A percentile compares a stretch with the other conserved stretches of the same genome.
phyloP scores from a whole-genome alignment of 2,113 vertebrate species.

The Cettia cetti region DNA sequence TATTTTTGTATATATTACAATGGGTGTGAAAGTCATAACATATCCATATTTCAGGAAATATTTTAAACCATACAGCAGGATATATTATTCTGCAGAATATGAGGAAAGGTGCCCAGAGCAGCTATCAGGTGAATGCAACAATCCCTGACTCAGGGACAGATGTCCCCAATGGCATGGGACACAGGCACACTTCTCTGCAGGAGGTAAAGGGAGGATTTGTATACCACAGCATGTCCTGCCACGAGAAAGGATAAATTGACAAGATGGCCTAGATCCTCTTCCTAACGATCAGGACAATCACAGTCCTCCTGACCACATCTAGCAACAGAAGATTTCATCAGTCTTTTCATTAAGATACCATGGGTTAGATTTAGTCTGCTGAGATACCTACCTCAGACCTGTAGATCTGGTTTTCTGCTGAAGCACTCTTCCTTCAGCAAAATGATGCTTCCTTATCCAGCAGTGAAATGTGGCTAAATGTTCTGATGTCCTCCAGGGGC shows the following conservation, averaged over 20 bases:
- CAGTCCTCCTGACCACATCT: neutral
- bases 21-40: neutral
- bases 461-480: neutral
- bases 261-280: neutral
- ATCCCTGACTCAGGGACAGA: neutral
- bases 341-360: neutral
- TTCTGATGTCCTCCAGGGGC: neutral
- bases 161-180: fast-evolving
- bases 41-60: neutral
- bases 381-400: neutral
- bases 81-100: neutral
- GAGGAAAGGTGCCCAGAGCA: neutral
- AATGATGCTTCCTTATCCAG: neutral
- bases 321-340: neutral
- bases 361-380: neutral
- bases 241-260: neutral
- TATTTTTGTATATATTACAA: neutral
- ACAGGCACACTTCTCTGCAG: neutral
- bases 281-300: neutral
- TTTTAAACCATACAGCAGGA: neutral
- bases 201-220: neutral
- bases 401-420: neutral
- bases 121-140: neutral
- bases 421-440: neutral
- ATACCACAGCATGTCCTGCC: neutral